Base-by-base conservation (phyloP, 53 echinoderm and acorn worm genomes). In the Crossaster papposus region DNA sequence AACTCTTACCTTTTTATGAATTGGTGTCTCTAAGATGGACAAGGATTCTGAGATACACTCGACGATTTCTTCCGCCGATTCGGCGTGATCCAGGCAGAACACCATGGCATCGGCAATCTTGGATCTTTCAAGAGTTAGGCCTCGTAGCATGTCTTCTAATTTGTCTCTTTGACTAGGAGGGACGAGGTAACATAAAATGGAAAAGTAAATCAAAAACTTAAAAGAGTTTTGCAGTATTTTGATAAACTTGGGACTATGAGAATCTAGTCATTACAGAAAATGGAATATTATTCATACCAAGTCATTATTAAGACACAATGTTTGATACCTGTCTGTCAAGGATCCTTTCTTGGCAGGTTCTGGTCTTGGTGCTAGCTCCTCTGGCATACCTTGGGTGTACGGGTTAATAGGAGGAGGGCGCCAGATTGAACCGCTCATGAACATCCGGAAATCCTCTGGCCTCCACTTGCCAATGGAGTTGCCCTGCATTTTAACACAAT, bases 311-410 rank as follows among this genome's bases (percentile, higher is more conserved):
- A n/a, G n/a, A n/a, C n/a, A n/a, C n/a, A n/a, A n/a, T n/a, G 68
- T 24, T 68, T 4, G 22, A 83, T 91, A 96, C 96, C 94, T 92
- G 78, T 95, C 92, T 78, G 94, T 92, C 26, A 95, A 81, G 32
- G 81, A 65, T 65, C 93, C 93, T 44, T 95, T 95, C 89, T 91
- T 92, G 29, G 79, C 24, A 35, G 74, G 92, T 36, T 95, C 92
- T 15, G 79, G 71, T 15, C 64, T 91, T 3, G 99, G 94, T 4
- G 95, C 95, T 29, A 99, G 91, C 10, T 91, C 90, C 36, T 99
- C 99, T 0, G 99, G 96, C 99, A 99, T 99, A 17, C 99, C 99
- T 65, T 96, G 96, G 14, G 92, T 90, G 81, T 96, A 99, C 6
- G 99, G 99, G 74, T 96, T 96, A 73, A 99, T 89, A 31, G 96